Conservation (phyloP, 2,113 vertebrate genomes). For the Colinus virginianus region DNA sequence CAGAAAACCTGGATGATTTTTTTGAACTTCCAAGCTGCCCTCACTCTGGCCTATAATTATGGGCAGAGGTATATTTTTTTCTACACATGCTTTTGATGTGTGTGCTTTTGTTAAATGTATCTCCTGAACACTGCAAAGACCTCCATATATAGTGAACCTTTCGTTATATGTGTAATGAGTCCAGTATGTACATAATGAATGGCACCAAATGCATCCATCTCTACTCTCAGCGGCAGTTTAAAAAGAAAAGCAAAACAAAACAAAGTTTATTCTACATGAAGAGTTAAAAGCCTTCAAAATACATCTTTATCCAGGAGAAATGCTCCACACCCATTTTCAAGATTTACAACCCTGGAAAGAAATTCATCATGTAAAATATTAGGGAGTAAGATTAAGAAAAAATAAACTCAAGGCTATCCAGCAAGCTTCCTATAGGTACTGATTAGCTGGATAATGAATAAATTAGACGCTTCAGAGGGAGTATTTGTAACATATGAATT, state of each 20-base stretch:
- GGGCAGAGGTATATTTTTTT: not conserved
- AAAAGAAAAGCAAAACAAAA: not conserved
- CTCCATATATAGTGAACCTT: not conserved
- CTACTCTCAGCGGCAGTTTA: not conserved
- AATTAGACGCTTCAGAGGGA: not conserved
- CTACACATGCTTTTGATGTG: not conserved
- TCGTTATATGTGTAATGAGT: not conserved
- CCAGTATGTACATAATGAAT: not conserved
- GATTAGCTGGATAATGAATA: not conserved
- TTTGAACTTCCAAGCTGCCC: not conserved
- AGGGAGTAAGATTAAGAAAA: slow-evolving; percentile 12
- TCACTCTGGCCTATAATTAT: not conserved
- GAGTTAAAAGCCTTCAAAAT: slow-evolving; percentile 22
- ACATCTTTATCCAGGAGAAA: not conserved
- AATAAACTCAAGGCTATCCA: not conserved
- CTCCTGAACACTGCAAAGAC: not conserved
- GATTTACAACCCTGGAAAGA: slow-evolving; percentile 30
- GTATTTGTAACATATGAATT: not conserved
- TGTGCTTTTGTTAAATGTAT: not conserved
- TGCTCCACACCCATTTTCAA: not conserved
- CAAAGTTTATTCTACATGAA: slow-evolving; percentile 11
- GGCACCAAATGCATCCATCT: not conserved
- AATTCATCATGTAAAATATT: slow-evolving; percentile 22
- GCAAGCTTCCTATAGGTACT: not conserved
- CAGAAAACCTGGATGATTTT: not conserved